phyloP scores from a whole-genome alignment of 64 coral and sea anemone genomes.

The Porites lutea region DNA sequence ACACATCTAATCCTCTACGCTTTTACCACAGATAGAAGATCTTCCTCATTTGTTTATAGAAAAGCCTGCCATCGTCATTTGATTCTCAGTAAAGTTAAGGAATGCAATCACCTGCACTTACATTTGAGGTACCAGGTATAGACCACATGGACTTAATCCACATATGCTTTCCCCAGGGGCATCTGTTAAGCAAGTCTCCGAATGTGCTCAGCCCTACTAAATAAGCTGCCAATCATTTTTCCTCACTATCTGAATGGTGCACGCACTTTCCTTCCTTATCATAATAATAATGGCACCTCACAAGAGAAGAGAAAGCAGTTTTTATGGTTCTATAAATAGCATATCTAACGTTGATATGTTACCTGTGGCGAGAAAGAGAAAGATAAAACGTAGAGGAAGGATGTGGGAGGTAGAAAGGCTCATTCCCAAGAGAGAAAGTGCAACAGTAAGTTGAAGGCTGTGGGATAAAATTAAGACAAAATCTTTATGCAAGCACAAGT shows the following conservation, averaged over 20 bases:
- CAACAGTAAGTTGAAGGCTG: constrained; percentile 1
- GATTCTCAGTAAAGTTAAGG: background rate
- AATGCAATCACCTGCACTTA: constrained; percentile 29
- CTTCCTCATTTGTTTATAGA: constrained; percentile 26
- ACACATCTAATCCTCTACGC: constrained; percentile 8
- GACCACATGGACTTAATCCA: no score
- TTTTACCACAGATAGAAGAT: constrained; percentile 32
- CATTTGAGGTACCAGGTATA: background rate
- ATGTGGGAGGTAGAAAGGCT: constrained; percentile 31
- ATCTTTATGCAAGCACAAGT: background rate
- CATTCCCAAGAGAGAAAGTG: background rate
- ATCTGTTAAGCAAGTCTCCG: no score
- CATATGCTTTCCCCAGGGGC: no score
- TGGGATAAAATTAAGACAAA: background rate
- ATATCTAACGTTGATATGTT: background rate
- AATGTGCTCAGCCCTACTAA: no score
- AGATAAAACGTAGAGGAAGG: background rate
- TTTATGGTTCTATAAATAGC: background rate
- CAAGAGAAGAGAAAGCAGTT: background rate
- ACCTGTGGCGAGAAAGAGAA: background rate
- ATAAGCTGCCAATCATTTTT: no score
- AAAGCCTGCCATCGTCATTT: background rate
- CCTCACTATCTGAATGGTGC: no score
- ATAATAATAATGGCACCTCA: no score
- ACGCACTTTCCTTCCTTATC: no score